Percentiles rank a stretch among this genome's conserved stretches.
phyloP scores from a whole-genome alignment of 2,888 invertebrate species.

The Acrocera orbiculus region DNA sequence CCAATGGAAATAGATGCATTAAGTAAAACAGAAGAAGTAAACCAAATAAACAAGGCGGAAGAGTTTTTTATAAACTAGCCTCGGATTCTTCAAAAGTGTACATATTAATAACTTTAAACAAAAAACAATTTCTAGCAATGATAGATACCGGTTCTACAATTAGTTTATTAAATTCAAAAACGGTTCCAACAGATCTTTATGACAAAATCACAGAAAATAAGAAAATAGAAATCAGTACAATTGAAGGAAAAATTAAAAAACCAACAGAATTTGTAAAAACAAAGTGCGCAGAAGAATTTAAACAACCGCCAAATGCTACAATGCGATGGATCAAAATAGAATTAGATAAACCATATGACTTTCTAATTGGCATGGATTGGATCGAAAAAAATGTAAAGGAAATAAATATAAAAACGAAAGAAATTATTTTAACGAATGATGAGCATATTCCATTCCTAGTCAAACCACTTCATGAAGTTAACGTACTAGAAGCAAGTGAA shows the following conservation, averaged over 20 bases:
- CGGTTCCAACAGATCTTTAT: neutral
- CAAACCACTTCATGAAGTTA: slow-evolving; percentile 1
- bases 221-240: slow-evolving; percentile 5
- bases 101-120: neutral
- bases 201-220: neutral
- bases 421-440: slow-evolving; percentile 2
- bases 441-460: slow-evolving; percentile 3
- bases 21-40: neutral
- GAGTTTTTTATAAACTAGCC: neutral
- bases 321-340: slow-evolving; percentile 8
- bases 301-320: slow-evolving; percentile 8
- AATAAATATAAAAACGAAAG: slow-evolving; percentile 6
- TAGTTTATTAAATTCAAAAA: neutral
- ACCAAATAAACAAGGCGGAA: neutral
- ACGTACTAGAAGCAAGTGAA: slow-evolving; percentile 1
- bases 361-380: slow-evolving; percentile 9
- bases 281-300: slow-evolving; percentile 6
- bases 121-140: neutral
- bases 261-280: slow-evolving; percentile 7
- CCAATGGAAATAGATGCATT: neutral
- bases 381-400: slow-evolving; percentile 6
- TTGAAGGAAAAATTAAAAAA: slow-evolving; percentile 4
- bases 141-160: neutral
- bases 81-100: neutral
- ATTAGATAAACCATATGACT: slow-evolving; percentile 8